Evolutionary conservation across 2,888 invertebrate species (phyloP).

Genomic region (Aleiodes leptofemur): DNA sequence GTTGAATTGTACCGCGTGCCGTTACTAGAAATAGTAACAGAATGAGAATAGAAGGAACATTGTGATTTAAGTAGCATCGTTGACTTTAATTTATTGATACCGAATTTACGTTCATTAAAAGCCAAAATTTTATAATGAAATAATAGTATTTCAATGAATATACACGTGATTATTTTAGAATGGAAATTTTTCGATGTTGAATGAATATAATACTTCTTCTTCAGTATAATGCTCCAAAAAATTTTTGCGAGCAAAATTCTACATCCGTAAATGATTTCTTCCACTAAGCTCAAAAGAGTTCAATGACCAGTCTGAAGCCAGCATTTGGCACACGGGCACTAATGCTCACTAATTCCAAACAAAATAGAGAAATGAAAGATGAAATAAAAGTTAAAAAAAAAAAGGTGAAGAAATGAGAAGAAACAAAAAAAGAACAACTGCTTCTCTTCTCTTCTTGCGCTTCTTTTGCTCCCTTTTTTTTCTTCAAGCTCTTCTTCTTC

Average conservation of each 20-base stretch:
- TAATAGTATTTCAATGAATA: too few relatives aligned
- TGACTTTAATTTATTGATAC: constrained; percentile 40
- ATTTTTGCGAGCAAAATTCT: not conserved
- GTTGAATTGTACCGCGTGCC: constrained; percentile 44
- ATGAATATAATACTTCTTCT: too few relatives aligned
- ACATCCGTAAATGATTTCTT: not conserved
- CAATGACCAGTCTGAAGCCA: constrained; percentile 36
- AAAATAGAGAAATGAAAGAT: constrained; percentile 21
- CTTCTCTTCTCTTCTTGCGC: not conserved
- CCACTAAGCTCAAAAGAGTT: constrained; percentile 20
- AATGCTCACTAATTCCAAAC: constrained; percentile 43
- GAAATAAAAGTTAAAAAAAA: not conserved
- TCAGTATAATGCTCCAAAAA: too few relatives aligned
- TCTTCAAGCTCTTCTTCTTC: not conserved
- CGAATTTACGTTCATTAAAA: not conserved
- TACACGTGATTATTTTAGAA: too few relatives aligned
- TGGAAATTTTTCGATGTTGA: too few relatives aligned
- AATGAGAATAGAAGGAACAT: constrained; percentile 62
- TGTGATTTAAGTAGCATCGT: constrained; percentile 27
- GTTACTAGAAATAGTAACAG: constrained; percentile 62
- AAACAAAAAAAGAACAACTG: not conserved
- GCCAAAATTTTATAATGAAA: too few relatives aligned
- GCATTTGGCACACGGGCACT: constrained; percentile 43
- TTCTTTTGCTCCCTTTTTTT: not conserved
- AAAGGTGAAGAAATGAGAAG: not conserved